Evolutionary conservation across 2,113 vertebrate species (phyloP), one percentile per base, ranked within the genome.

Genomic region (Oreochromis aureus): DNA sequence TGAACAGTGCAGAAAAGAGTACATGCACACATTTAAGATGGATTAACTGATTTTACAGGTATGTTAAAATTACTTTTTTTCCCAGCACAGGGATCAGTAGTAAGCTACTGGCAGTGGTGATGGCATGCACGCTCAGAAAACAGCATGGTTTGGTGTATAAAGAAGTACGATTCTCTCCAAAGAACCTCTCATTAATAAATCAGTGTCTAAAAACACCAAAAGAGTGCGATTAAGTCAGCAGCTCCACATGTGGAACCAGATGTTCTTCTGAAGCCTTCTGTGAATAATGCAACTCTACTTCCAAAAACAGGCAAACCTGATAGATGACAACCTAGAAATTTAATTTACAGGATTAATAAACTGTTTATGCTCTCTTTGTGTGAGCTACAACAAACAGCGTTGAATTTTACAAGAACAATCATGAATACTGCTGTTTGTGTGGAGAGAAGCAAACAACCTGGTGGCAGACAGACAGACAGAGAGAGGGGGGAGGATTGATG

Each of bases 141-240:
- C 54, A 44, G 69, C 73, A 24, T 83, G 13, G 53, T 85, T 32
- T 24, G 76, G 10, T 32, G 19, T 80, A 48, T 59, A 82, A 34
- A 66, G 66, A 88, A 59, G 19, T 30, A 18, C 1, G 34, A 86
- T 41, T 82, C 80, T 83, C 41, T 81, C 36, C 46, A 19, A 41
- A 82, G 56, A 39, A 66, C 41, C 83, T 30, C 83, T 90, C 85
- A 90, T 91, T 46, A 89, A 93, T 90, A 89, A 88, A 81, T 78
- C 87, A 69, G 41, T 15, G 36, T 85, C 44, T 66, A 41, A 82
- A 89, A 46, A 81, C 80, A 83, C 18, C 66, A 61, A 80, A 34
- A 53, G 82, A 89, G 56, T 59, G 22, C 46, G 46, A 89, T 87
- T 87, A 87, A 92, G 80, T 87, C 44, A 84, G 88, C 48, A 78